Base-by-base conservation (phyloP, 2,888 invertebrate genomes). In the Pyrochroa serraticornis region DNA sequence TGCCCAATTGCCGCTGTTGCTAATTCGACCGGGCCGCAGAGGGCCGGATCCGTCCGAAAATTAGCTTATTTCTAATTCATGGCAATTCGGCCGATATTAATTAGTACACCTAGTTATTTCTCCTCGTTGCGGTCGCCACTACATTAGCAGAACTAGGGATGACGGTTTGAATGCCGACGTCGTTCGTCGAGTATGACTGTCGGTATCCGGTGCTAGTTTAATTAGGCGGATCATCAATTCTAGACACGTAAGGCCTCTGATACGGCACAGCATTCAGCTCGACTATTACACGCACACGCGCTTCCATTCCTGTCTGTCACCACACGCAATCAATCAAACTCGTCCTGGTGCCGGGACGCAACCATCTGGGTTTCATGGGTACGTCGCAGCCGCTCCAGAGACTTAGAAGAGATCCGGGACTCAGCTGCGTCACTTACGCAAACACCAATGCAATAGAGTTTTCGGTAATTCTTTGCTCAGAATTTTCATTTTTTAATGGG, bases 181-280 rank as follows among this genome's bases (percentile, higher is more conserved):
- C 38, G 37, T 14, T 52, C 22, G 22, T 37, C 32, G 58, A 52
- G 34, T 58, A 53, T 54, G 42, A 49, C 48, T 50, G 50, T 35
- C 41, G 30, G 50, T 59, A 59, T 49, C 54, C 58, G 47, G 48
- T 64, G 62, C 60, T 51, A 63, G 64, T 65, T 66, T 71, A 71
- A 71, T 71, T 71, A 71, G 67, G 58, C 63, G 60, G 62, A 69
- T 71, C 66, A 63, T 66, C 67, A 68, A 71, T 71, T 71, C 70
- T 44, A 63, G 58, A 65, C 71, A 68, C 49, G 58, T 53, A 61
- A 45, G 22, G 41, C 57, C 22, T 42, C 52, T 47, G 51, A 58
- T 58, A 53, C 47, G 32, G 41, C 22, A 44, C 53, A 32, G 38
- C 49, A 62, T 58, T 52, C 55, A 55, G 49, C 52, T 52, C 41